Conservation (phyloP, 2,113 vertebrate genomes). For the Speoplatyrhinus poulsoni region DNA sequence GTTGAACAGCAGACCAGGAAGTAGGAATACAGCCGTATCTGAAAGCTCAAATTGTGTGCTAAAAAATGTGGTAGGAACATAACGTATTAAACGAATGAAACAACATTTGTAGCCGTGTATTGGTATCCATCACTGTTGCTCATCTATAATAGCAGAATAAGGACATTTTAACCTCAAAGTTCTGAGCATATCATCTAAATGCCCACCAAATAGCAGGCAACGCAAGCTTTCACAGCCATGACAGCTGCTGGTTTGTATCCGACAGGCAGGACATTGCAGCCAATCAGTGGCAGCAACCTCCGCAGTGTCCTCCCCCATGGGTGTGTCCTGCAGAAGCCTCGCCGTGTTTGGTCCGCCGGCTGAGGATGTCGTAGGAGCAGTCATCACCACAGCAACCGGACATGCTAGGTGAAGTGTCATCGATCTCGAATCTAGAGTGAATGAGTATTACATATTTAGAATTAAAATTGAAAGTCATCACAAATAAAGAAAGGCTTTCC, state of each 20-base stretch:
- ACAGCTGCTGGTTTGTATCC: conserved; percentile 62
- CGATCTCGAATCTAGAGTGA: conserved; percentile 84
- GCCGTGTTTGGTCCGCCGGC: conserved; percentile 89
- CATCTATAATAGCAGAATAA: neutral
- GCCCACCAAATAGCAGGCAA: conserved; percentile 23
- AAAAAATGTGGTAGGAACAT: conserved; percentile 24
- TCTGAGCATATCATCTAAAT: conserved; percentile 17
- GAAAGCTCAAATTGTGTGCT: conserved; percentile 50
- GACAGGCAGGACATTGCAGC: conserved; percentile 1
- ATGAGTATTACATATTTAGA: neutral
- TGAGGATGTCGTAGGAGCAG: conserved; percentile 91
- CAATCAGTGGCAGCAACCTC: conserved; percentile 88
- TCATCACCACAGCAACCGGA: conserved; percentile 91
- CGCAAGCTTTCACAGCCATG: conserved; percentile 41
- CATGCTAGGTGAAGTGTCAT: conserved; percentile 89
- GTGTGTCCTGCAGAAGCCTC: conserved; percentile 82
- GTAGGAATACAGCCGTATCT: conserved; percentile 21
- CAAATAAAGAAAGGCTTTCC: neutral
- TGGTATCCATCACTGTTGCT: conserved; percentile 22
- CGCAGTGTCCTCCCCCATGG: conserved; percentile 84
- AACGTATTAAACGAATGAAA: conserved; percentile 18
- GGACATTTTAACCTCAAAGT: neutral
- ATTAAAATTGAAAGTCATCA: neutral
- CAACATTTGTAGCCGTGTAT: conserved; percentile 23
- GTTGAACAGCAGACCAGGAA: conserved; percentile 17